Percentiles rank a stretch among this genome's conserved stretches.
phyloP scores from a whole-genome alignment of 2,888 invertebrate genomes.

The Gastracanthus pulcherrimus region DNA sequence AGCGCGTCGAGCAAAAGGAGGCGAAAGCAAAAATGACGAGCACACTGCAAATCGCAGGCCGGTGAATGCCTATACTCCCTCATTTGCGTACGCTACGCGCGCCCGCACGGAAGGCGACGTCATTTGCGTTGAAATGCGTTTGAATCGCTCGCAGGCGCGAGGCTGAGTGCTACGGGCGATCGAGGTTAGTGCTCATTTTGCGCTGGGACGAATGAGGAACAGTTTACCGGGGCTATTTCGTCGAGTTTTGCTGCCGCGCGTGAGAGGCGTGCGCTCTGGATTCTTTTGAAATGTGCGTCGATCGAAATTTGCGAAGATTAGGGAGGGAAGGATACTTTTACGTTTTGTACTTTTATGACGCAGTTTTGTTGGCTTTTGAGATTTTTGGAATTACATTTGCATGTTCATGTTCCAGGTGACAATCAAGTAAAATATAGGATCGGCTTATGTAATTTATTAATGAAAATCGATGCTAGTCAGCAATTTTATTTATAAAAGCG shows the following conservation, averaged over 20 bases:
- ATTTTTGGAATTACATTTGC: neutral
- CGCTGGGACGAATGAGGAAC: neutral
- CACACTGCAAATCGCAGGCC: too few relatives aligned
- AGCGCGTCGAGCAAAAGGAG: neutral
- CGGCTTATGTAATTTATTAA: too few relatives aligned
- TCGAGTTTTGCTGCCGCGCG: neutral
- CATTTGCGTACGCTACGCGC: neutral
- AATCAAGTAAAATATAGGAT: too few relatives aligned
- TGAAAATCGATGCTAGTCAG: too few relatives aligned
- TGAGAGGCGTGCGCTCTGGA: neutral
- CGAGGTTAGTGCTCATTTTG: slow-evolving; percentile 4
- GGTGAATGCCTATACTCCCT: neutral
- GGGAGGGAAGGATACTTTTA: neutral
- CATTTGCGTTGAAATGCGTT: neutral
- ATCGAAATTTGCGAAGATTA: neutral
- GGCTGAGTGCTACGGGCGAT: neutral
- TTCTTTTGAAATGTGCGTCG: neutral
- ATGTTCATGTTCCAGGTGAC: too few relatives aligned
- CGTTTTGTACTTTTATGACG: neutral
- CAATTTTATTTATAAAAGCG: too few relatives aligned
- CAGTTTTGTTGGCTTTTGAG: neutral
- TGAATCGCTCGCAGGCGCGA: neutral
- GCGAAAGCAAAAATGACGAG: neutral
- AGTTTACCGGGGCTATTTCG: neutral
- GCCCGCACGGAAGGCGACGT: neutral